Percentiles rank a stretch among this genome's conserved stretches.
phyloP scores from a whole-genome alignment of 2,888 invertebrate genomes.

The Agrochola lota region DNA sequence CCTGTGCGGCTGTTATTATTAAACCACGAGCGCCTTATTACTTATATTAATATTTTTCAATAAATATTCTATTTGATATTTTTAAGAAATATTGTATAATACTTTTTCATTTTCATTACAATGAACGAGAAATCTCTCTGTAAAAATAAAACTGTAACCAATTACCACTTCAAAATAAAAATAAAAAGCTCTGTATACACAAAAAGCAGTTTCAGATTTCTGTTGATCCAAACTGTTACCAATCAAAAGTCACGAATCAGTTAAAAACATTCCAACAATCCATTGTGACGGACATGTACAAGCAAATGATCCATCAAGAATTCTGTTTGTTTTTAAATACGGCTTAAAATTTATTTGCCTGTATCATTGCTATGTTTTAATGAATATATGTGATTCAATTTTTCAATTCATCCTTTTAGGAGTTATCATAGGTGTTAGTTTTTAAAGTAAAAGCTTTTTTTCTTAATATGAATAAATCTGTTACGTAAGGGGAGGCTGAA shows the following conservation, averaged over 20 bases:
- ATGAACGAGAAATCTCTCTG: background rate
- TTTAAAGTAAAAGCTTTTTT: background rate
- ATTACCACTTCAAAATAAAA: slow-evolving; percentile 3
- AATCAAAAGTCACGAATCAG: slow-evolving; percentile 55
- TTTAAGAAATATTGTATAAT: background rate
- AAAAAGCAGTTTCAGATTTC: slow-evolving; percentile 41
- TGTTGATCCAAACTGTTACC: slow-evolving; percentile 60
- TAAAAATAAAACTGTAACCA: slow-evolving; percentile 6
- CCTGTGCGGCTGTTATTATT: background rate
- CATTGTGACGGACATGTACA: slow-evolving; percentile 23
- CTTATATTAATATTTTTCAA: background rate
- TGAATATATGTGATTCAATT: background rate
- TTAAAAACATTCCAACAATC: slow-evolving; percentile 31
- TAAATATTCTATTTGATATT: background rate
- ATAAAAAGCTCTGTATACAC: slow-evolving; percentile 2
- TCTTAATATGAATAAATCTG: background rate
- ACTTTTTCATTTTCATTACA: background rate
- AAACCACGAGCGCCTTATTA: background rate
- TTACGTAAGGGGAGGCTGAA: background rate
- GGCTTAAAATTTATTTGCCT: background rate
- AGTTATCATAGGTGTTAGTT: background rate
- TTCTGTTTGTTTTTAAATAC: slow-evolving; percentile 34
- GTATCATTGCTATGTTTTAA: slow-evolving; percentile 5
- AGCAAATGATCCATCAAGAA: slow-evolving; percentile 34
- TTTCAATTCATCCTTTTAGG: background rate